These are phyloP conservation scores for Pogonocichla stellata DNA, from an alignment of 2,113 vertebrate species.

Conservation along the genomic window DNA sequence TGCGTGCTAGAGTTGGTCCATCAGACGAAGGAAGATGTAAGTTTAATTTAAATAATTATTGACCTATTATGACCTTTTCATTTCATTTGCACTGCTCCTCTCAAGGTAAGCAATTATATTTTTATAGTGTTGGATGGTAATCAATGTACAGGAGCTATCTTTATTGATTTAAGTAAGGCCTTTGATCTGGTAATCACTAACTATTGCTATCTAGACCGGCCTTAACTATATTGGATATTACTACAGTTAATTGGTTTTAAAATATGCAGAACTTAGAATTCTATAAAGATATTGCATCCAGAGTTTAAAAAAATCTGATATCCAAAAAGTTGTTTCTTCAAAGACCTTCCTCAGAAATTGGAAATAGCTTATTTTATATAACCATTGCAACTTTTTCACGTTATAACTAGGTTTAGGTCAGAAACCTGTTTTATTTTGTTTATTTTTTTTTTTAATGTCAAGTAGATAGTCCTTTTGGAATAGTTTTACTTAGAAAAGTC, in stretches of 20 bases:
- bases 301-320: neutral
- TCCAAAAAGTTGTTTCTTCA: neutral
- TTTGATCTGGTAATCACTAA: conserved; percentile 66
- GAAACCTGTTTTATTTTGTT: neutral
- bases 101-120: conserved; percentile 72
- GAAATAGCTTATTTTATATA: neutral
- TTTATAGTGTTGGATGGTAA: conserved; percentile 68
- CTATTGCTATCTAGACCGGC: conserved; percentile 27
- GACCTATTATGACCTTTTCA: conserved; percentile 61
- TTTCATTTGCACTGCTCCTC: conserved; percentile 59
- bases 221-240: neutral
- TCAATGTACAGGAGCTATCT: conserved; percentile 57
- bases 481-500: neutral
- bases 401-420: neutral
- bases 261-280: neutral
- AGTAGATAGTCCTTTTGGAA: neutral
- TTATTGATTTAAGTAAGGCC: conserved; percentile 67
- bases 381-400: neutral
- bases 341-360: neutral
- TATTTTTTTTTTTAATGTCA: neutral
- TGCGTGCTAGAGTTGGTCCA: neutral
- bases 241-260: neutral
- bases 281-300: neutral
- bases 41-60: conserved; percentile 75
- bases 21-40: conserved; percentile 41